Conservation (phyloP, 2,113 vertebrate genomes). For the Alouatta palliata region DNA sequence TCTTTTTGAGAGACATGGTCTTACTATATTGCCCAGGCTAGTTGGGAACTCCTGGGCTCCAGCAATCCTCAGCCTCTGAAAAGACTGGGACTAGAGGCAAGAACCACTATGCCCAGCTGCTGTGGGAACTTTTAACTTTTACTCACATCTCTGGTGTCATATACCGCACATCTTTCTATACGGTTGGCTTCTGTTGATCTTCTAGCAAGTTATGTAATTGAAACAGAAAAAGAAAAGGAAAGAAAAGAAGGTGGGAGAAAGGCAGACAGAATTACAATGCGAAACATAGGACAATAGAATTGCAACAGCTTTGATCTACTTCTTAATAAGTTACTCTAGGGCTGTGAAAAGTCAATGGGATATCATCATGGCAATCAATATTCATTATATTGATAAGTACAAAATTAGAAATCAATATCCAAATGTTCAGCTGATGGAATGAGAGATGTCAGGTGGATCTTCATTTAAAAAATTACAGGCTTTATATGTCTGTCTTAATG, state of each 20-base stretch:
- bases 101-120: neutral
- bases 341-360: neutral
- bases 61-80: neutral
- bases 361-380: slow-evolving; percentile 43
- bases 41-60: neutral
- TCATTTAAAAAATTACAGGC: slow-evolving; percentile 28
- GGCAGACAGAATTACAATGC: neutral
- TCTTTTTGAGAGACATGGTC: neutral
- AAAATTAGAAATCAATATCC: slow-evolving; percentile 40
- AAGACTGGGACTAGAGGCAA: neutral
- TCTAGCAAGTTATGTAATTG: neutral
- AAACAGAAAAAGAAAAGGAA: neutral
- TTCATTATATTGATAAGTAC: slow-evolving; percentile 41
- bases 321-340: slow-evolving; percentile 22
- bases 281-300: neutral
- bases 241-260: neutral
- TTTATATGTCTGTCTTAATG: slow-evolving; percentile 21
- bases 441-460: neutral
- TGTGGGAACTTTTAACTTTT: neutral
- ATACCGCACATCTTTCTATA: neutral
- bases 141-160: neutral
- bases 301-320: neutral
- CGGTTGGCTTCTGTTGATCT: neutral
- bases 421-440: slow-evolving; percentile 45
- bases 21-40: neutral